Base-by-base conservation (phyloP, 2,113 vertebrate species). In the Echinops telfairi region DNA sequence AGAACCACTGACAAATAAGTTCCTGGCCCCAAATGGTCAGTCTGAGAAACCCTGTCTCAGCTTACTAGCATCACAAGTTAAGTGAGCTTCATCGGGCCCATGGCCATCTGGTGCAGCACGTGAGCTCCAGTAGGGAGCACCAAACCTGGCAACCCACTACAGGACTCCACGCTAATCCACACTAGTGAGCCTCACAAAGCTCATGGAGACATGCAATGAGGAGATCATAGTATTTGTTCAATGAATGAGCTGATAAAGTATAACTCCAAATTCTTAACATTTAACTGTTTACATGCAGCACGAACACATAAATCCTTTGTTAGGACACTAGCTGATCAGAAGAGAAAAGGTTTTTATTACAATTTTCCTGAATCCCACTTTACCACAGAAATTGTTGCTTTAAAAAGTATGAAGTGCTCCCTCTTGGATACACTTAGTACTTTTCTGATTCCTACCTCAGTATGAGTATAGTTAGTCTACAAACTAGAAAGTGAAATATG, bases 211-310 rank as follows among this genome's bases (percentile, higher is more conserved):
- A 62, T 22, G 22, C 17, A 62, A 62, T 62, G 60, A 62, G 22
- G 12, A 62, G 17, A 62, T 20, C 16, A 62, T 62, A 83, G 5
- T 68, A 88, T 66, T 85, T n/a, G 58, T 86, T 86, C 80, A 83
- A 62, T 77, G 33, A 93, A 86, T 62, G n/a, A 90, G 64, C 77
- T 12, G 68, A 4, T 57, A 93, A 94, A 94, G 71, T 79, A 71
- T 23, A 92, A 87, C 33, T 85, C 9, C 38, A 93, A 87, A 85
- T 79, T 94, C 25, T 62, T 89, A 89, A 76, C 17, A 8, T 75
- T 71, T 53, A 70, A 79, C 3, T 86, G 23, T 73, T 88, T 84
- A 79, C 17, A 89, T 14, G 17, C 66, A 83, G 40, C 60, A 2
- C 8, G 33, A 19, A 86, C 92, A 94, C 29, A 33, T 29, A 91